These are phyloP conservation scores for Phymorhynchus buccinoides DNA, from an alignment of 1,140 invertebrate species.

Conservation along the genomic window DNA sequence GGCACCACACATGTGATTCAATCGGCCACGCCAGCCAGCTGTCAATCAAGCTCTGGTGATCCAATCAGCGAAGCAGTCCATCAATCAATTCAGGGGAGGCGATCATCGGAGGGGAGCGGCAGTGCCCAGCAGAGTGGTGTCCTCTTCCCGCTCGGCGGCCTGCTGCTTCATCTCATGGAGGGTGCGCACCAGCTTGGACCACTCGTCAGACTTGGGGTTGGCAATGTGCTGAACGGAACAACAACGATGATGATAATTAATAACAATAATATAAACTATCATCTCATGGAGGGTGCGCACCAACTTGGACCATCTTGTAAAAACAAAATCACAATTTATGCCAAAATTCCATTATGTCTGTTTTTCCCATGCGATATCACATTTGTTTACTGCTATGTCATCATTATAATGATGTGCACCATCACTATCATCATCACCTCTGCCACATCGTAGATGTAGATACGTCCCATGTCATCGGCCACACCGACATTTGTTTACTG, in stretches of 20 bases:
- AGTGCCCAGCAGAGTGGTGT: slow-evolving; percentile 57
- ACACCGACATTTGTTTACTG: slow-evolving; percentile 93
- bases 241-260: too few relatives aligned
- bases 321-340: too few relatives aligned
- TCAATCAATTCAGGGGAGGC: too few relatives aligned
- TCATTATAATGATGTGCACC: neutral
- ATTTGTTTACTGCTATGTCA: neutral
- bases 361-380: neutral
- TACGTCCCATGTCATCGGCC: slow-evolving; percentile 93
- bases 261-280: slow-evolving; percentile 62
- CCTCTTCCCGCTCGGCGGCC: slow-evolving; percentile 81
- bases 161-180: slow-evolving; percentile 92
- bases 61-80: too few relatives aligned
- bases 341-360: too few relatives aligned
- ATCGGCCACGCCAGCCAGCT: neutral
- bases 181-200: slow-evolving; percentile 93
- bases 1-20: neutral
- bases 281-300: slow-evolving; percentile 93
- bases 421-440: slow-evolving; percentile 79
- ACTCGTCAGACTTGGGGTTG: slow-evolving; percentile 93
- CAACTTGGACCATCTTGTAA: slow-evolving; percentile 86
- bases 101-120: slow-evolving; percentile 58
- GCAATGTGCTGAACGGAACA: slow-evolving; percentile 86
- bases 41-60: too few relatives aligned
- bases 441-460: slow-evolving; percentile 96